phyloP scores from a whole-genome alignment of 2,113 vertebrate genomes.

The Cisticola juncidis region DNA sequence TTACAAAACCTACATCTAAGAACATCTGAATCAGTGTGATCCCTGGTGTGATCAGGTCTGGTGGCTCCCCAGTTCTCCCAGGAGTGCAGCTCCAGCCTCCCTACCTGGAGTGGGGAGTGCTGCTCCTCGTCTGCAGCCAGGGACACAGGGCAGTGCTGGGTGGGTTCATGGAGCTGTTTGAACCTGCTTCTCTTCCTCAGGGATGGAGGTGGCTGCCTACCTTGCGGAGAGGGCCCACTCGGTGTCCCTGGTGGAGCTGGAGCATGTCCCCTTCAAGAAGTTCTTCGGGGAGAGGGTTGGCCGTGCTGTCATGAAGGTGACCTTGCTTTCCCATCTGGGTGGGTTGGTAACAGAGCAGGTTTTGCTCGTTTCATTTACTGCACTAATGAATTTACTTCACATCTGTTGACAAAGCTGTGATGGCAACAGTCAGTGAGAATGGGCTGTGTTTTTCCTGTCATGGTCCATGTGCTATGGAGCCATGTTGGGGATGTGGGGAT shows the following conservation, averaged over 20 bases:
- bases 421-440: background rate
- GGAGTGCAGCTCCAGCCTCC: background rate
- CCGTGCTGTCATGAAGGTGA: constrained; percentile 93
- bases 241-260: constrained; percentile 91
- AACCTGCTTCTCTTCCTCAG: constrained; percentile 61
- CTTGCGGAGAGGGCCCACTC: constrained; percentile 94
- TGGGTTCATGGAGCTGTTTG: rapidly evolving
- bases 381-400: background rate
- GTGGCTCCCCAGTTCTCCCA: background rate
- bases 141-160: rapidly evolving
- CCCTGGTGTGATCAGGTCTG: background rate
- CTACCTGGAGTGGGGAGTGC: rapidly evolving
- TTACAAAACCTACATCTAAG: background rate
- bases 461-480: background rate
- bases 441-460: background rate
- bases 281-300: constrained; percentile 93
- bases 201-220: constrained; percentile 96
- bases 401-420: background rate
- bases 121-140: background rate
- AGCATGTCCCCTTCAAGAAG: constrained; percentile 89
- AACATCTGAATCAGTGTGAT: background rate
- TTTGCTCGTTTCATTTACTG: background rate
- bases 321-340: background rate
- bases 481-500: rapidly evolving
- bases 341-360: background rate